Conservation (phyloP, 2,888 invertebrate genomes). For the Cantharis rufa region DNA sequence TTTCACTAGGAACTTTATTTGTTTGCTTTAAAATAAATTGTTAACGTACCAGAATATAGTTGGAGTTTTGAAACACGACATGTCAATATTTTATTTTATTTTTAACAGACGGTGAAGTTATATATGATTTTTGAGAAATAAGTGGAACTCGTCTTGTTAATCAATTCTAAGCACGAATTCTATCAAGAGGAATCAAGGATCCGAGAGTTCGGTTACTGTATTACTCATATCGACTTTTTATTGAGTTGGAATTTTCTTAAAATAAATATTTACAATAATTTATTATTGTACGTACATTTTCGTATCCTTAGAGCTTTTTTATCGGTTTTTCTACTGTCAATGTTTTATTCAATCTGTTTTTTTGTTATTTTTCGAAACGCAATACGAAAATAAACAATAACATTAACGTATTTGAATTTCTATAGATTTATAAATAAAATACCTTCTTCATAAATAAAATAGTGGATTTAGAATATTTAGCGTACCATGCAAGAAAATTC, state of each 20-base stretch:
- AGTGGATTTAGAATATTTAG: background rate
- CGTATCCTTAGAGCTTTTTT: background rate
- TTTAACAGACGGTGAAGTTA: conserved; percentile 11
- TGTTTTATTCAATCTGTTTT: background rate
- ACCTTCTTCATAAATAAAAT: background rate
- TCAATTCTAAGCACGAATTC: conserved; percentile 37
- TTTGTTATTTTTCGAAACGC: background rate
- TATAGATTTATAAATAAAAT: background rate
- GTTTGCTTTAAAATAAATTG: conserved; percentile 1
- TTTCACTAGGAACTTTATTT: background rate
- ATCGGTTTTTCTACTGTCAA: background rate
- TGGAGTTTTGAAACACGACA: conserved; percentile 1
- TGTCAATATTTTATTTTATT: conserved; percentile 8
- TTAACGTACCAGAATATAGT: background rate
- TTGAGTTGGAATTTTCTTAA: conserved; percentile 16
- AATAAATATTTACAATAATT: conserved; percentile 2
- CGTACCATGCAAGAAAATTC: background rate
- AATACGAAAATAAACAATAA: background rate
- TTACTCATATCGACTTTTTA: conserved; percentile 31
- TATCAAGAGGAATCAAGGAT: conserved; percentile 35
- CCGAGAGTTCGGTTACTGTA: conserved; percentile 33
- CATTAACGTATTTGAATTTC: background rate
- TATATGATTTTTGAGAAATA: conserved; percentile 20
- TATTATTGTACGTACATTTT: background rate
- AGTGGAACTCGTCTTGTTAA: conserved; percentile 22